These are phyloP conservation scores for Philotrypesis tridentata DNA, from an alignment of 1,140 invertebrate species.

Conservation along the genomic window DNA sequence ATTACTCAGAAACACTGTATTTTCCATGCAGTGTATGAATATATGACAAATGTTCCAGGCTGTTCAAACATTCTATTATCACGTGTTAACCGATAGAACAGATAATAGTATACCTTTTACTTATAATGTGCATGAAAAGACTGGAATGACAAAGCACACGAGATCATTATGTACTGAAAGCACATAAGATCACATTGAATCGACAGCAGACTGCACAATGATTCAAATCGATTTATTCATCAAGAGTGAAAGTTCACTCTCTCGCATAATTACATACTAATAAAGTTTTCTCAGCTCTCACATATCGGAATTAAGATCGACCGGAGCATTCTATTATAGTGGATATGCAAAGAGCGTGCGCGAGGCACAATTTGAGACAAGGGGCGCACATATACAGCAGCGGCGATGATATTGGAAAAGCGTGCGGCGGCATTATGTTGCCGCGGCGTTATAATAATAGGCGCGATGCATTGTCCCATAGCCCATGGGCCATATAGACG, in stretches of 20 bases:
- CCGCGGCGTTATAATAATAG: not conserved
- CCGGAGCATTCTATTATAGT: not conserved
- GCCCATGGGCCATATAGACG: not conserved
- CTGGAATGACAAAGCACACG: not conserved
- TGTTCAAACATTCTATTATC: too few species aligned
- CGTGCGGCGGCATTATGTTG: not conserved
- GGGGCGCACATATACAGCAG: too few species aligned
- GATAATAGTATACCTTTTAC: too few species aligned
- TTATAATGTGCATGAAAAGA: too few species aligned
- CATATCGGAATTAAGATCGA: not conserved
- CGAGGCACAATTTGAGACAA: not conserved
- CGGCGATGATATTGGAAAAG: constrained; percentile 5
- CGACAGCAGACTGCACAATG: not conserved
- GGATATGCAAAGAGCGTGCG: not conserved
- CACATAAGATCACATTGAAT: not conserved
- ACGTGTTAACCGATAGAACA: too few species aligned
- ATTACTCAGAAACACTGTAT: too few species aligned
- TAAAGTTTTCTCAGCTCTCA: not conserved
- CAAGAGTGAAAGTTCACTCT: not conserved
- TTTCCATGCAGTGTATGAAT: too few species aligned
- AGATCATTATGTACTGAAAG: not conserved
- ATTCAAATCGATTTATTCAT: not conserved
- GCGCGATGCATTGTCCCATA: not conserved
- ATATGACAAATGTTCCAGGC: too few species aligned
- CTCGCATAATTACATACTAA: not conserved